These are phyloP conservation scores for Pteropus rufus DNA, from an alignment of 2,797 vertebrate species.

Conservation along the genomic window DNA sequence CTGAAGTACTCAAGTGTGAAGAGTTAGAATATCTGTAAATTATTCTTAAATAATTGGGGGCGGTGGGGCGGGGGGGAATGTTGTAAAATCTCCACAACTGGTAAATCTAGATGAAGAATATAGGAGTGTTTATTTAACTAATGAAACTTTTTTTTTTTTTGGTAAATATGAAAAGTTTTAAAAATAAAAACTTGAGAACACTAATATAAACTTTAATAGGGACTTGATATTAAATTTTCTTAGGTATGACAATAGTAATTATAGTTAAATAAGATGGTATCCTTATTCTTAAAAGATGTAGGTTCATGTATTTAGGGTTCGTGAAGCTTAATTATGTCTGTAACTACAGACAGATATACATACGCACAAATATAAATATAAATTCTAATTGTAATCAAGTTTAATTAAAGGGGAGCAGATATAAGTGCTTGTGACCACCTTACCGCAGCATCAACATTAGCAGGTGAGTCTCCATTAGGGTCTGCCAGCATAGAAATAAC, in stretches of 20 bases:
- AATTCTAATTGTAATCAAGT: not conserved
- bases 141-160: not conserved
- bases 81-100: not conserved
- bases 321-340: not conserved
- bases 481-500: conserved; percentile 99
- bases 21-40: not conserved
- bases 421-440: conserved; percentile 61
- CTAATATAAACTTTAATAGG: not conserved
- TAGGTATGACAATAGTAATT: not conserved
- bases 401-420: not conserved
- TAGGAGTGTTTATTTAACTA: not conserved
- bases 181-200: not conserved
- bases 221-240: not conserved
- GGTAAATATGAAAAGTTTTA: not conserved
- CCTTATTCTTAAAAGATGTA: not conserved
- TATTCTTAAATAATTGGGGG: not conserved
- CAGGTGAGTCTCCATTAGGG: conserved; percentile 98
- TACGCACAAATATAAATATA: not conserved
- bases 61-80: no score
- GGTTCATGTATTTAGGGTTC: not conserved
- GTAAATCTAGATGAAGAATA: not conserved
- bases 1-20: not conserved
- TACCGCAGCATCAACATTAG: conserved; percentile 99
- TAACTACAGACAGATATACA: not conserved
- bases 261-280: not conserved